phyloP scores from a whole-genome alignment of 2,888 invertebrate species.

The Poecilus cupreus region DNA sequence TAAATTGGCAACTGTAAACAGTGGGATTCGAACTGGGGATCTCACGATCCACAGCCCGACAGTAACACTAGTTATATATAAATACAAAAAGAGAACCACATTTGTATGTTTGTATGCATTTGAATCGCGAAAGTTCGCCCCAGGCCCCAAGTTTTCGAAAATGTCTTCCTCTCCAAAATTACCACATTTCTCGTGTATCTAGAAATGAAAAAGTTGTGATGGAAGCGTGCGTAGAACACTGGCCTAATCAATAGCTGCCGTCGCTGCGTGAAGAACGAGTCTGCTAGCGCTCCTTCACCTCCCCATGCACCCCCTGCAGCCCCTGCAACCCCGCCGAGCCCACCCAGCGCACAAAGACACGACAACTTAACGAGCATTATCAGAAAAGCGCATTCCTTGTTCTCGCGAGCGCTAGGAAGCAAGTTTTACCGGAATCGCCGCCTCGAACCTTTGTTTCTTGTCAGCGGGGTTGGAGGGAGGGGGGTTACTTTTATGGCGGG shows the following conservation, averaged over 20 bases:
- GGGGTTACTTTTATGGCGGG: too few relatives aligned
- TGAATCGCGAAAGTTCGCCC: too few relatives aligned
- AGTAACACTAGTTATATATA: too few relatives aligned
- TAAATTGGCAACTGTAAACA: too few relatives aligned
- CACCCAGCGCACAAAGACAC: constrained; percentile 43
- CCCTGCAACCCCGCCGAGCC: neutral
- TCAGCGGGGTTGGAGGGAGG: too few relatives aligned
- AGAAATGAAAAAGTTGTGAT: constrained; percentile 48
- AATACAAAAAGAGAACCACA: too few relatives aligned
- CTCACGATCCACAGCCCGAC: too few relatives aligned
- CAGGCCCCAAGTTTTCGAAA: too few relatives aligned
- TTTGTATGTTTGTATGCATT: too few relatives aligned
- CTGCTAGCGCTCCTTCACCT: neutral
- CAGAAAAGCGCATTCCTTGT: constrained; percentile 54
- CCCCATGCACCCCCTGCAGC: neutral
- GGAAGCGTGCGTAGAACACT: constrained; percentile 41
- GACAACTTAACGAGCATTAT: constrained; percentile 55
- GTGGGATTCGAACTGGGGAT: too few relatives aligned
- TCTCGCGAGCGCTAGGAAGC: neutral
- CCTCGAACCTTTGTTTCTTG: constrained; percentile 21
- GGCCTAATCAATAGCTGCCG: constrained; percentile 47
- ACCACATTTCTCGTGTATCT: neutral
- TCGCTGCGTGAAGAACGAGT: constrained; percentile 36
- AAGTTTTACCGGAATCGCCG: constrained; percentile 44
- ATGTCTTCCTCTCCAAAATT: too few relatives aligned